Evolutionary conservation across 2,113 vertebrate species (phyloP), one percentile per base, ranked within the genome.

Genomic region (Phylloscopus trochilus): DNA sequence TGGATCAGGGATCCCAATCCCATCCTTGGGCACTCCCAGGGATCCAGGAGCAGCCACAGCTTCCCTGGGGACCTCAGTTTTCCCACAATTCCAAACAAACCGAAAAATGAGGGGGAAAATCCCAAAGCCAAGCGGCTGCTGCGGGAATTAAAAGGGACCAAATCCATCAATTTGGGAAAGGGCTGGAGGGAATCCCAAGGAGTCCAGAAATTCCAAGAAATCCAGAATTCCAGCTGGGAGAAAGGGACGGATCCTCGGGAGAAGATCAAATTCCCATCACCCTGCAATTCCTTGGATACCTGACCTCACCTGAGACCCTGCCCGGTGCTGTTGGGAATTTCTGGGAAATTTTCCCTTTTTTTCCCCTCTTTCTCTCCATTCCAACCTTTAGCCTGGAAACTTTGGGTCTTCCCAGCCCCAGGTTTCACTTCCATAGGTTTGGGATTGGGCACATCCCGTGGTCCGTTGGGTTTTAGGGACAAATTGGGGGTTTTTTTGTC

Each of bases 281-380:
- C 20, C n/a, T 2, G 22, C 3, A 1, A 37, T 0, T 3, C 46
- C 8, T 6, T 8, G 3, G 16, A 6, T 4, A 0, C 85, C 55
- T 2, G 33, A 52, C 51, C 44, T 53, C 31, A 5, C 31, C 52
- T 2, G 15, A 14, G 63, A 11, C 18, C 26, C 56, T 30, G 12
- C 47, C 52, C 0, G 0, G 24, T 3, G 12, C 1, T 0, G 0
- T 14, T 7, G 2, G 52, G 35, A 19, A n/a, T 75, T 72, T n/a
- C 56, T n/a, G 67, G 39, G 11, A 39, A 47, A 11, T 5, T 27
- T 11, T 0, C 1, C 7, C 2, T 6, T 23, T 44, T 37, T 10
- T 12, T 3, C 2, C 5, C 37, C 21, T 30, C 11, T 47, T 76
- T 39, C 10, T n/a, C 58, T 7, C 18, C 3, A 3, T 53, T 47